A percentile compares a stretch with the other conserved stretches of the same genome.
Evolutionary conservation across 2,797 vertebrate species (phyloP).

Genomic region (Xerus rutilus): DNA sequence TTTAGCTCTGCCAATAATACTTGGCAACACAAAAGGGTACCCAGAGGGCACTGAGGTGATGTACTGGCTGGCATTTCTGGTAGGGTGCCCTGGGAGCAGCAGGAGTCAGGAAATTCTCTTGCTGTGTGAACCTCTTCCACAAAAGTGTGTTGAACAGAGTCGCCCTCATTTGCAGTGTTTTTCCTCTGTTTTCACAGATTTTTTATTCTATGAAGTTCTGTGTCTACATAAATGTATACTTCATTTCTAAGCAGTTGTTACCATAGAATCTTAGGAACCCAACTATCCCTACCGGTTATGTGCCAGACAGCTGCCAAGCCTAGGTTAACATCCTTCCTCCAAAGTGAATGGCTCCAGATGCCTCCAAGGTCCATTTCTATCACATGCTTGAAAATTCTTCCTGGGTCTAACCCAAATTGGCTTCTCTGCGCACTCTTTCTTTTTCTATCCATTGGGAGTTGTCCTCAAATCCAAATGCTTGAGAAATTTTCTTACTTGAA

Average conservation of each 20-base stretch:
- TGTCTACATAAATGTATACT: not conserved
- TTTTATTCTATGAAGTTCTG: not conserved
- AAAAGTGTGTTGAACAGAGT: not conserved
- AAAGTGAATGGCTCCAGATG: not conserved
- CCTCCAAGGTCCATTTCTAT: not conserved
- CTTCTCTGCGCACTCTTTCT: not conserved
- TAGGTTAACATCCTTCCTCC: not conserved
- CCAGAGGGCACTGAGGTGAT: not conserved
- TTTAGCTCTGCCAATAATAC: not conserved
- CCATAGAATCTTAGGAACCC: not conserved
- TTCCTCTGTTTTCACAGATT: not conserved
- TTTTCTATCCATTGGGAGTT: not conserved
- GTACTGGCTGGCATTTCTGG: not conserved
- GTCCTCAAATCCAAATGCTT: not conserved
- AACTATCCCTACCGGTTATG: not conserved
- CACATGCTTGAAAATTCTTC: not conserved
- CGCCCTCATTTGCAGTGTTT: not conserved
- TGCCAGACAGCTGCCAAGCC: not conserved
- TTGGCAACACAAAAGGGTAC: not conserved
- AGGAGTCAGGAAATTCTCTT: not conserved
- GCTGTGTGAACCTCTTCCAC: not conserved
- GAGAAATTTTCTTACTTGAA: not conserved
- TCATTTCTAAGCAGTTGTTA: not conserved
- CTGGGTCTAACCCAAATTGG: not conserved
- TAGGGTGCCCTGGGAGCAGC: not conserved